Conservation (phyloP, 2,888 invertebrate genomes). For the Drosophila villosipedis region DNA sequence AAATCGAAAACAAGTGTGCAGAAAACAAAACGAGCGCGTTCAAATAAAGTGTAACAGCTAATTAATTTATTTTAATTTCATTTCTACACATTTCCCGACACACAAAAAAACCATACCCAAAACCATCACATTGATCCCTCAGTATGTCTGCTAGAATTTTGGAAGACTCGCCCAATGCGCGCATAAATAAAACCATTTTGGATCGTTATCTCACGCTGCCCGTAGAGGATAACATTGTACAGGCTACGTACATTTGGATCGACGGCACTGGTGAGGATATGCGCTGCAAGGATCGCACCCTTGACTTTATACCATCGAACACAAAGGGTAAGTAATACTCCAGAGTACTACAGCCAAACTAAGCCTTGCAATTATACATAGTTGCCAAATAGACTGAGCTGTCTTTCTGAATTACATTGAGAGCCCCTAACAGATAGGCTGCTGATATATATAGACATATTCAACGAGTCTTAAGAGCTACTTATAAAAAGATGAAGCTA, state of each 20-base stretch:
- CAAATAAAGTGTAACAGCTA: constrained; percentile 14
- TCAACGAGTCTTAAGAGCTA: background rate
- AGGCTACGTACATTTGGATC: constrained; percentile 97
- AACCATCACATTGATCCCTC: constrained; percentile 18
- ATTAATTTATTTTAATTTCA: constrained; percentile 23
- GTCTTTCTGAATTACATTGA: constrained; percentile 13
- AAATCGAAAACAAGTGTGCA: constrained; percentile 46
- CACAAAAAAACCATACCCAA: background rate
- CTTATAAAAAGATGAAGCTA: background rate
- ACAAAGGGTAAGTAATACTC: constrained; percentile 88
- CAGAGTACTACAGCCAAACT: background rate
- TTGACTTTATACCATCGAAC: constrained; percentile 91
- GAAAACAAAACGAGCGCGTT: constrained; percentile 3
- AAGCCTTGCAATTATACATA: background rate
- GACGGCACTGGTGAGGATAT: constrained; percentile 96
- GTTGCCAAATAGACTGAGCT: background rate
- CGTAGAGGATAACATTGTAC: constrained; percentile 90
- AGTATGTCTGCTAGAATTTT: constrained; percentile 86
- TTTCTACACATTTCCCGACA: constrained; percentile 17
- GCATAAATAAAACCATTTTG: constrained; percentile 91
- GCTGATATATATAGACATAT: background rate
- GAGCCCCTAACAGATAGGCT: background rate
- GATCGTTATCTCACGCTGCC: constrained; percentile 91
- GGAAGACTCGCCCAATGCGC: constrained; percentile 93
- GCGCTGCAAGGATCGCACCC: constrained; percentile 94